Conservation (phyloP, 2,113 vertebrate genomes). For the Sander vitreus region DNA sequence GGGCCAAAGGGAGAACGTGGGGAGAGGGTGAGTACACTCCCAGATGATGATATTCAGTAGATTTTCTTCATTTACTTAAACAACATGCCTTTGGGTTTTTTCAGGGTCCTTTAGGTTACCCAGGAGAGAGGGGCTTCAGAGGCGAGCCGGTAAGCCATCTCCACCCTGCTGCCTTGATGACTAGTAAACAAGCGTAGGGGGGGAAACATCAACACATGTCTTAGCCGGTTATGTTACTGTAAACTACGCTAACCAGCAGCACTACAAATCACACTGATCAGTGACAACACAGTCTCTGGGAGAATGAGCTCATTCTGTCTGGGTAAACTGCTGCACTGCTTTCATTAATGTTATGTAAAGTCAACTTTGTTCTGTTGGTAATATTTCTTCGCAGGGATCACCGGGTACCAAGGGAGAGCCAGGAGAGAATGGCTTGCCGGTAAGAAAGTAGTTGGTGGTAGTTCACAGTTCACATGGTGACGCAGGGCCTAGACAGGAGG, state of each 20-base stretch:
- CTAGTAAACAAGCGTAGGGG: conserved; percentile 17
- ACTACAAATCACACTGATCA: conserved; percentile 35
- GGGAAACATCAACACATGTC: conserved; percentile 59
- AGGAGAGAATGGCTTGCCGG: conserved; percentile 93
- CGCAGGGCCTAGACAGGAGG: background rate
- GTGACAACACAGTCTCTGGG: background rate
- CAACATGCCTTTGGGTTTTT: conserved; percentile 43
- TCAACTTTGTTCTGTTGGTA: conserved; percentile 24
- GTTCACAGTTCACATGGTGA: conserved; percentile 14
- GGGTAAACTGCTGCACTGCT: conserved; percentile 22
- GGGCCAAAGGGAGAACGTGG: conserved; percentile 91
- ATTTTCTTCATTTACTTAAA: conserved; percentile 11
- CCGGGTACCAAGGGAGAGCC: conserved; percentile 91
- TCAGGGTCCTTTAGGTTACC: conserved; percentile 89
- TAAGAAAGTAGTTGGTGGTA: conserved; percentile 82
- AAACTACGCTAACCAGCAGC: conserved; percentile 66
- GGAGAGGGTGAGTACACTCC: conserved; percentile 89
- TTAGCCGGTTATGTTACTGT: conserved; percentile 51
- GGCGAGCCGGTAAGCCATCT: conserved; percentile 87
- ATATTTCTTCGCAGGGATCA: conserved; percentile 84
- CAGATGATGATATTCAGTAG: background rate
- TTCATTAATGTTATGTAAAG: conserved; percentile 6
- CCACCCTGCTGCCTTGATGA: conserved; percentile 26
- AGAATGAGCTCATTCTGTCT: conserved; percentile 10
- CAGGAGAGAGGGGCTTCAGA: conserved; percentile 89